These are phyloP conservation scores for Theodoxus fluviatilis DNA, from an alignment of 2,888 invertebrate genomes.

Conservation along the genomic window DNA sequence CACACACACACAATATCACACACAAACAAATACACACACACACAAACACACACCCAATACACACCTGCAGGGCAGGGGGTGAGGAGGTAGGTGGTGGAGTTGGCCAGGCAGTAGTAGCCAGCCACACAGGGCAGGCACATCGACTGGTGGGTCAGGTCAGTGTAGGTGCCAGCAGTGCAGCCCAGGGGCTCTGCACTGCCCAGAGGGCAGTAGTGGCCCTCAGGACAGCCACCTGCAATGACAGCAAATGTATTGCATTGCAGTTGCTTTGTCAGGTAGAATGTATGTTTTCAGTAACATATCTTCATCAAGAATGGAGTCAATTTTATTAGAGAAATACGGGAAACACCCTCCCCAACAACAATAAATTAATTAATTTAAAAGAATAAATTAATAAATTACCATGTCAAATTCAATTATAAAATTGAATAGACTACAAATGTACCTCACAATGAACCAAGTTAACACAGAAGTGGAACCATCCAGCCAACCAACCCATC, in stretches of 20 bases:
- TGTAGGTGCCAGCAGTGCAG: constrained; percentile 58
- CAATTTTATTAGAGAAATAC: background rate
- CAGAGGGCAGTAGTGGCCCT: constrained; percentile 57
- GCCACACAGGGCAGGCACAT: constrained; percentile 51
- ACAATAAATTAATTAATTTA: background rate
- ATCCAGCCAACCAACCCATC: too few species aligned
- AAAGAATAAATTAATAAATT: background rate
- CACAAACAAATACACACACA: too few species aligned
- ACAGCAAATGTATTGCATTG: background rate
- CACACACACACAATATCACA: too few species aligned
- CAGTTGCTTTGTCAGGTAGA: background rate
- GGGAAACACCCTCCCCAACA: background rate
- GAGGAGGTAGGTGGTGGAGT: constrained; percentile 47
- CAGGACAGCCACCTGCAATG: constrained; percentile 42
- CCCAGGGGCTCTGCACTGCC: constrained; percentile 50
- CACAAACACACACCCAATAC: too few species aligned
- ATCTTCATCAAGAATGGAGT: background rate
- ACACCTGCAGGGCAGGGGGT: constrained; percentile 60
- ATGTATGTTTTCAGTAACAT: background rate
- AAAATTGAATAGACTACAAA: background rate
- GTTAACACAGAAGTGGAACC: too few species aligned
- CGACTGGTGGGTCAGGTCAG: constrained; percentile 48
- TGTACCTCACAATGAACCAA: too few species aligned
- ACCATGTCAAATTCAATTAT: too few species aligned
- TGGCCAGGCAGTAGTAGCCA: constrained; percentile 60